These are phyloP conservation scores for Malurus cyaneus DNA, from an alignment of 2,113 vertebrate species.

Conservation along the genomic window DNA sequence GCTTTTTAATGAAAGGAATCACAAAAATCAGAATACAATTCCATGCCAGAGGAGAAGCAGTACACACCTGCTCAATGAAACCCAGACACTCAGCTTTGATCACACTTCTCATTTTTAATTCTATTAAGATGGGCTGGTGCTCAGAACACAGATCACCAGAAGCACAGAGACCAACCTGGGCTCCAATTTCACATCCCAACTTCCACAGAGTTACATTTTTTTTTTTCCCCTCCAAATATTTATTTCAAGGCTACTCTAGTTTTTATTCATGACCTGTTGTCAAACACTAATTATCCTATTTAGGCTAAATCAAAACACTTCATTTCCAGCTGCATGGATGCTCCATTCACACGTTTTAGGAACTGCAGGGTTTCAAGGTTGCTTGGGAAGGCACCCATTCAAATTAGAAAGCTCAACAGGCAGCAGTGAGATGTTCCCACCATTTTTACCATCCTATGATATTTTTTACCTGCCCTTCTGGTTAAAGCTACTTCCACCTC, in stretches of 20 bases:
- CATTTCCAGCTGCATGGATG: neutral
- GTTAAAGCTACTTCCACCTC: neutral
- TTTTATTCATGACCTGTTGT: neutral
- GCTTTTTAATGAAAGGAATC: neutral
- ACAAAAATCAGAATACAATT: neutral
- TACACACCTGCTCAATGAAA: neutral
- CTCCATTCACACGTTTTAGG: neutral
- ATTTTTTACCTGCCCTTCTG: neutral
- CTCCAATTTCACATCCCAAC: neutral
- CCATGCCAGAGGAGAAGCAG: neutral
- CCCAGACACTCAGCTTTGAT: neutral
- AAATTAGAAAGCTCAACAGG: neutral
- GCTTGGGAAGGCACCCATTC: neutral
- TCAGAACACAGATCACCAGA: neutral
- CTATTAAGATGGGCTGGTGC: neutral
- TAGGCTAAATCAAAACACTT: neutral
- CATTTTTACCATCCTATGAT: neutral
- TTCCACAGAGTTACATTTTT: neutral
- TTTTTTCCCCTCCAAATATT: neutral
- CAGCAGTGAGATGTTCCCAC: neutral
- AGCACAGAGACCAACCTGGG: neutral
- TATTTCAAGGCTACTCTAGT: neutral
- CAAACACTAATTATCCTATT: neutral
- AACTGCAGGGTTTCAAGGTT: neutral
- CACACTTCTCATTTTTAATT: neutral